Conservation (phyloP, 1,140 invertebrate species). For the Epicauta chinensis region DNA sequence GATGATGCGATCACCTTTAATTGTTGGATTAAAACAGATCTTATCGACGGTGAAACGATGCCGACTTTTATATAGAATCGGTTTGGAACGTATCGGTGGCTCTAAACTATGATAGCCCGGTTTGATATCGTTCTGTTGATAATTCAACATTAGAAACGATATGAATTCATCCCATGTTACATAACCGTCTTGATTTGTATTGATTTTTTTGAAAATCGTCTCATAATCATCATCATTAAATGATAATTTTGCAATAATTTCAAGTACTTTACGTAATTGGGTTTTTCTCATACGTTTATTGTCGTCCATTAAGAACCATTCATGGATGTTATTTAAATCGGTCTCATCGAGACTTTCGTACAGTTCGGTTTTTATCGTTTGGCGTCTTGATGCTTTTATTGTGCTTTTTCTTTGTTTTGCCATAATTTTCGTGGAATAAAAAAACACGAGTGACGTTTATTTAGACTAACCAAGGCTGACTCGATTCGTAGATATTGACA, state of each 20-base stretch:
- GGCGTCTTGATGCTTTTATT: too few species aligned
- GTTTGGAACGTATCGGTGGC: slow-evolving; percentile 50
- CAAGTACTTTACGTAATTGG: slow-evolving; percentile 14
- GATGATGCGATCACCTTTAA: slow-evolving; percentile 43
- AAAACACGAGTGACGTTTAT: too few species aligned
- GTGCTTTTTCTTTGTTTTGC: too few species aligned
- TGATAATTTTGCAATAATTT: slow-evolving; percentile 16
- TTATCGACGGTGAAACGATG: slow-evolving; percentile 56
- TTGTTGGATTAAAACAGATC: slow-evolving; percentile 53
- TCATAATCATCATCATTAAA: slow-evolving; percentile 10
- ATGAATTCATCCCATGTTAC: slow-evolving; percentile 63
- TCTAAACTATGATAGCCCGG: slow-evolving; percentile 46
- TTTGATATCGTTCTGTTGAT: slow-evolving; percentile 51
- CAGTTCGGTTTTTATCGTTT: slow-evolving; percentile 1
- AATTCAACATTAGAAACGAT: slow-evolving; percentile 58
- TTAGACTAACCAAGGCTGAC: too few species aligned
- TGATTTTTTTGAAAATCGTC: slow-evolving; percentile 7
- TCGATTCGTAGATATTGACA: too few species aligned
- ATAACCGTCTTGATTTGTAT: slow-evolving; percentile 42
- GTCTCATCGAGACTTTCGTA: slow-evolving; percentile 23
- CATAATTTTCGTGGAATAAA: too few species aligned
- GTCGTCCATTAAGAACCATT: slow-evolving; percentile 10
- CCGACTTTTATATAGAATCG: slow-evolving; percentile 51
- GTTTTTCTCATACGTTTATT: slow-evolving; percentile 9
- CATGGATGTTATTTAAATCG: slow-evolving; percentile 21